These are phyloP conservation scores for Chaenocephalus aceratus DNA, from an alignment of 2,113 vertebrate genomes.

Conservation along the genomic window DNA sequence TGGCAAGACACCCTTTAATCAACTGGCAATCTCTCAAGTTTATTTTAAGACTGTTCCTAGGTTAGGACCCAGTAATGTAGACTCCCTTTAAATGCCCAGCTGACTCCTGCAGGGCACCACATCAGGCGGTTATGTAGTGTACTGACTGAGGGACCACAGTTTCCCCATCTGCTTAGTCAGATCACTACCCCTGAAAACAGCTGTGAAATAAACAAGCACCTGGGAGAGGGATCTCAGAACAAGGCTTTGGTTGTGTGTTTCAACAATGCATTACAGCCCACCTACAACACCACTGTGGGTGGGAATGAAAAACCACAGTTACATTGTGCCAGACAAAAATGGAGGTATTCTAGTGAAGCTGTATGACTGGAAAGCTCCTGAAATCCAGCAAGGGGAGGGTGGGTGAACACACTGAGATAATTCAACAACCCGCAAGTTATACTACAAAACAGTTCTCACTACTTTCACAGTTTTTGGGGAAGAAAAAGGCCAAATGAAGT, in stretches of 20 bases:
- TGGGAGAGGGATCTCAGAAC: slow-evolving; percentile 38
- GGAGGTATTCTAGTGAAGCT: neutral
- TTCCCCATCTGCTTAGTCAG: slow-evolving; percentile 45
- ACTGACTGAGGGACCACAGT: slow-evolving; percentile 21
- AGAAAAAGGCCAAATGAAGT: slow-evolving; percentile 30
- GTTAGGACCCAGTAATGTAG: neutral
- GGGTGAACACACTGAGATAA: slow-evolving; percentile 1
- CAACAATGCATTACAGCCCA: slow-evolving; percentile 42
- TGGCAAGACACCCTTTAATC: neutral
- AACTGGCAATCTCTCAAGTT: neutral
- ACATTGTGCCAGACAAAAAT: slow-evolving; percentile 23
- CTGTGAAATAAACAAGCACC: slow-evolving; percentile 38
- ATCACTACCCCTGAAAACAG: slow-evolving; percentile 48
- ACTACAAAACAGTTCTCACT: slow-evolving; percentile 9
- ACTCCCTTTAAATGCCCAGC: neutral
- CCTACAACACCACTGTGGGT: slow-evolving; percentile 26
- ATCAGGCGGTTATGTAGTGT: slow-evolving; percentile 26
- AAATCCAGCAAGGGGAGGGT: neutral
- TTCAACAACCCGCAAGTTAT: slow-evolving; percentile 1
- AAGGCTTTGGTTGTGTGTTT: slow-evolving; percentile 40
- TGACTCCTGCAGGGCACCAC: slow-evolving; percentile 10
- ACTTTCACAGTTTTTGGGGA: neutral
- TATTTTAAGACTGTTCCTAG: neutral
- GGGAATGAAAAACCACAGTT: slow-evolving; percentile 29
- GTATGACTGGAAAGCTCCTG: slow-evolving; percentile 2